These are phyloP conservation scores for Peromyscus leucopus DNA, from an alignment of 2,113 vertebrate genomes.

Conservation along the genomic window DNA sequence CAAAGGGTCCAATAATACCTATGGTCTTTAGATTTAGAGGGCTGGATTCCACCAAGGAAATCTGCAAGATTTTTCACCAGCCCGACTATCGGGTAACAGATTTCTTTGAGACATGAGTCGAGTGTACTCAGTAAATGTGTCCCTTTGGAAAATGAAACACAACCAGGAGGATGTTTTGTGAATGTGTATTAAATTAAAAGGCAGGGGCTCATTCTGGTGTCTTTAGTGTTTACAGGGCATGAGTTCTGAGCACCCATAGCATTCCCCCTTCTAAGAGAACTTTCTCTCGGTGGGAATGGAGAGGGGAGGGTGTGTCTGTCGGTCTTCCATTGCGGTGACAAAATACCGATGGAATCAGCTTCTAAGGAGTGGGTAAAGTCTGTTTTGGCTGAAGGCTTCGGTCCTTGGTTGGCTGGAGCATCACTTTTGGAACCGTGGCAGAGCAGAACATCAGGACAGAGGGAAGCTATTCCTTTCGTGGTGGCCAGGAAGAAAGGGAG, in stretches of 20 bases:
- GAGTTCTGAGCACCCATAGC: background rate
- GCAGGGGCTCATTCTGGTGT: background rate
- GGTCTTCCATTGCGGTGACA: background rate
- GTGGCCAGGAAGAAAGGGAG: background rate
- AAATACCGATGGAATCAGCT: background rate
- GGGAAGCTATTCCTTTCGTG: background rate
- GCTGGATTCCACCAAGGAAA: background rate
- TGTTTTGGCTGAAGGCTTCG: background rate
- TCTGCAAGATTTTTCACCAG: background rate
- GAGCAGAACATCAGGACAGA: background rate
- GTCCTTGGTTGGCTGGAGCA: too few species aligned
- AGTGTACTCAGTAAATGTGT: background rate
- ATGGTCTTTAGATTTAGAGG: background rate
- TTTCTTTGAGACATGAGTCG: constrained; percentile 35
- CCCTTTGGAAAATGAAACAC: background rate
- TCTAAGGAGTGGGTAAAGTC: background rate
- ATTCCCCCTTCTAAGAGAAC: background rate
- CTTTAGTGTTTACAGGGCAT: background rate
- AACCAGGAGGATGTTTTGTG: background rate
- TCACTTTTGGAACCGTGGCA: background rate
- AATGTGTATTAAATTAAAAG: background rate
- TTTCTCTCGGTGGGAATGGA: background rate
- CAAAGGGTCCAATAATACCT: background rate
- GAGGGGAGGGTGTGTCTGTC: background rate
- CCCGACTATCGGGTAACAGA: background rate